phyloP scores from a whole-genome alignment of 1,140 invertebrate genomes.

The Homalodisca vitripennis region DNA sequence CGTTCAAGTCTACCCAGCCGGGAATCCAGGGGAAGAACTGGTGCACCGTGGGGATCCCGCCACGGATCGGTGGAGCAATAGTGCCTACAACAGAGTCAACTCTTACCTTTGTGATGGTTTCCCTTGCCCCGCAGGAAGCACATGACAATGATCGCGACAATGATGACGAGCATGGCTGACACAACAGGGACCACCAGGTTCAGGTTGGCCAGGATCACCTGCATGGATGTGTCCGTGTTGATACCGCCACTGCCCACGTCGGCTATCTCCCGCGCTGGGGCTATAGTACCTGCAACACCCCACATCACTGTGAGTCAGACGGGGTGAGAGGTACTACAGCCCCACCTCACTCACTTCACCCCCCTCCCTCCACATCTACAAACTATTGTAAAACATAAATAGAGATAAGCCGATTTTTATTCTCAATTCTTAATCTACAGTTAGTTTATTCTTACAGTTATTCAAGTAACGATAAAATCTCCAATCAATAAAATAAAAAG shows the following conservation, averaged over 20 bases:
- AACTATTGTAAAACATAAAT: too few species aligned
- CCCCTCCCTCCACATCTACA: background rate
- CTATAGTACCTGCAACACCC: slow-evolving; percentile 85
- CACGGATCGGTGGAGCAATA: slow-evolving; percentile 71
- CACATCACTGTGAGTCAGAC: background rate
- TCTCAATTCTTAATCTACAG: too few species aligned
- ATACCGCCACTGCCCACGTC: slow-evolving; percentile 55
- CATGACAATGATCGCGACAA: slow-evolving; percentile 87
- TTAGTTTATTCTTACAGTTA: too few species aligned
- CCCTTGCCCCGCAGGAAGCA: slow-evolving; percentile 82
- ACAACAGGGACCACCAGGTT: slow-evolving; percentile 94
- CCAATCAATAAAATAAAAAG: too few species aligned
- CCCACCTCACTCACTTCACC: too few species aligned
- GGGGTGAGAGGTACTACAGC: slow-evolving; percentile 17
- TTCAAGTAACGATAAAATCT: too few species aligned
- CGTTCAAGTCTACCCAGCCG: slow-evolving; percentile 82
- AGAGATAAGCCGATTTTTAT: too few species aligned
- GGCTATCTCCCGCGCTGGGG: slow-evolving; percentile 81
- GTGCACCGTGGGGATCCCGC: slow-evolving; percentile 53
- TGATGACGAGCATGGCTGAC: slow-evolving; percentile 85
- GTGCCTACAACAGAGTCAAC: slow-evolving; percentile 59
- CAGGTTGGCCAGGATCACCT: slow-evolving; percentile 81
- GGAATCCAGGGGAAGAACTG: slow-evolving; percentile 76
- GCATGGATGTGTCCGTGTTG: slow-evolving; percentile 72
- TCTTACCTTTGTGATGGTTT: slow-evolving; percentile 76